These are phyloP conservation scores for Osedax frankpressi DNA, from an alignment of 2,888 invertebrate genomes.

Conservation along the genomic window DNA sequence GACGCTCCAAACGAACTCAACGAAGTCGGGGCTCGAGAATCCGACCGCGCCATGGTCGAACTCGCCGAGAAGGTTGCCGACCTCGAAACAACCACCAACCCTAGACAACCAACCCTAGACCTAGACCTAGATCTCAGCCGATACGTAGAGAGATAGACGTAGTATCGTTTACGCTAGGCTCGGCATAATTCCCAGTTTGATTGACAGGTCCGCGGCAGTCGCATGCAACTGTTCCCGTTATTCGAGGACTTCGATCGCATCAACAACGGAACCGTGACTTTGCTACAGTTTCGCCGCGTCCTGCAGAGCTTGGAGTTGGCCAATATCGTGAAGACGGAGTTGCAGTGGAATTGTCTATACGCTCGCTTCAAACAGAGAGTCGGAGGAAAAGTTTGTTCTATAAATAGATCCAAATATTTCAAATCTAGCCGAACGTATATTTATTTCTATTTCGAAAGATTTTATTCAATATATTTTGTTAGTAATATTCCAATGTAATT, in stretches of 20 bases:
- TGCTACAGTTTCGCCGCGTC: slow-evolving; percentile 43
- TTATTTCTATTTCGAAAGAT: too few species aligned
- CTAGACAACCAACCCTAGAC: background rate
- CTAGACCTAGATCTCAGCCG: background rate
- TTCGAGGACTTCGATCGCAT: slow-evolving; percentile 45
- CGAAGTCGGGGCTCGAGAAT: slow-evolving; percentile 25
- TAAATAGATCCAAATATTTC: too few species aligned
- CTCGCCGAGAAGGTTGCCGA: slow-evolving; percentile 37
- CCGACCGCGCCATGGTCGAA: slow-evolving; percentile 33
- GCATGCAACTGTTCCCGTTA: slow-evolving; percentile 45
- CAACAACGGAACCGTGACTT: slow-evolving; percentile 43
- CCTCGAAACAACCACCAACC: background rate
- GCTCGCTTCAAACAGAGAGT: slow-evolving; percentile 41
- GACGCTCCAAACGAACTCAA: slow-evolving; percentile 31
- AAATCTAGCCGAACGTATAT: too few species aligned
- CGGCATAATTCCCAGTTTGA: too few species aligned
- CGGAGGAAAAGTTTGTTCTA: slow-evolving; percentile 24
- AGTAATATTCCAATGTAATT: too few species aligned
- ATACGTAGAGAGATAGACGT: background rate
- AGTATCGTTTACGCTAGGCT: too few species aligned
- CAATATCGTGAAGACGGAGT: slow-evolving; percentile 34
- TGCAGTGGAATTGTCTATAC: slow-evolving; percentile 38
- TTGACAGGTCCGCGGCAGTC: slow-evolving; percentile 39
- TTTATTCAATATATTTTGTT: too few species aligned
- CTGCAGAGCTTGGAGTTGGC: slow-evolving; percentile 43